Base-by-base conservation (phyloP, 2,797 vertebrate species). In the Anguilla obscura region DNA sequence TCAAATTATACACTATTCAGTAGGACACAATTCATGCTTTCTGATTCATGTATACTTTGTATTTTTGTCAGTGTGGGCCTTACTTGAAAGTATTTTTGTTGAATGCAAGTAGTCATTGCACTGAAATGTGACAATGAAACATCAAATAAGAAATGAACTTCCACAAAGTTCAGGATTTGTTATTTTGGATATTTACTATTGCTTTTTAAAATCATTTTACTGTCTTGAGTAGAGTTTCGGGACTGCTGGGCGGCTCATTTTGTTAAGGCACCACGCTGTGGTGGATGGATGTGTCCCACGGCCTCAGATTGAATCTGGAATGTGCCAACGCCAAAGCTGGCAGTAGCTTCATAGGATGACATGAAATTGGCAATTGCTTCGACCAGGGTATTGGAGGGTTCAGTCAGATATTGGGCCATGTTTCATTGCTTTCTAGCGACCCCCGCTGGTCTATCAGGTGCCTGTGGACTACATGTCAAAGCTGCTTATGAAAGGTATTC, bases 91-190 rank as follows among this genome's bases (percentile, higher is more conserved):
- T 50, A 45, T 30, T 18, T 82, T 82, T 48, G 40, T n/a, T 50
- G 40, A 48, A 50, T n/a, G 10, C 12, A 76, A 76, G 18, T 76
- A 18, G 74, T 16, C 74, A 40, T 82, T 50, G 5, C 12, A 82
- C 1, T 82, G 40, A 82, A n/a, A 9, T n/a, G 24, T 36, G 74
- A 40, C 24, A 69, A 69, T 69, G 24, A 69, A 69, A 27, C n/a
- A 69, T 69, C 63, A 69, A 69, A 69, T 69, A 69, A n/a, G n/a
- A 69, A 69, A n/a, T 69, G 5, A 8, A 69, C 79, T 82, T 82
- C 24, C 45, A 24, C 18, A 80, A n/a, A 50, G 79, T 50, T 82
- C 79, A 48, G 5, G 18, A 48, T 82, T 82, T 82, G 16, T 50
- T 76, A 30, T 71, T 79, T 40, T 40, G 74, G 16, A 45, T 14